These are phyloP conservation scores for Mimas tiliae DNA, from an alignment of 2,888 invertebrate species.

Conservation along the genomic window DNA sequence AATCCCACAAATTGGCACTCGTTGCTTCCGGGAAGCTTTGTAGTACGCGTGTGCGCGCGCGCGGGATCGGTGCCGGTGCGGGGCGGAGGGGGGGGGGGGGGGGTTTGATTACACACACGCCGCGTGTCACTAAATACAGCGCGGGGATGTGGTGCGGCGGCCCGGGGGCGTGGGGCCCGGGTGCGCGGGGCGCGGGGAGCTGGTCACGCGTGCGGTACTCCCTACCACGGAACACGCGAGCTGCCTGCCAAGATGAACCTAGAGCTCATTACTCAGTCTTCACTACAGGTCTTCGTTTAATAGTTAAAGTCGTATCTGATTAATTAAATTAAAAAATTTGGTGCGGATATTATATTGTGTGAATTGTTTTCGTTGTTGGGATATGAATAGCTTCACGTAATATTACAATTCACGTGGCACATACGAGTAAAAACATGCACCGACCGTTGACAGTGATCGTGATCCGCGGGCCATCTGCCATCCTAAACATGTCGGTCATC, in stretches of 20 bases:
- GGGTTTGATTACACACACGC: neutral
- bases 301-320: no score
- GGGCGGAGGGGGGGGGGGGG: slow-evolving; percentile 31
- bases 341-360: no score
- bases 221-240: neutral
- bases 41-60: slow-evolving; percentile 35
- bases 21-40: slow-evolving; percentile 51
- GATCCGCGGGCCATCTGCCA: no score
- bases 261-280: neutral
- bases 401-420: no score
- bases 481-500: no score
- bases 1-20: slow-evolving; percentile 48
- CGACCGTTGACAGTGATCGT: no score
- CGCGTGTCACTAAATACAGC: slow-evolving; percentile 20
- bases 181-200: slow-evolving; percentile 29
- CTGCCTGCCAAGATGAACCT: neutral
- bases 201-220: neutral
- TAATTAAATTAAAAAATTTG: no score
- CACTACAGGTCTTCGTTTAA: neutral
- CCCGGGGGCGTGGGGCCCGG: slow-evolving; percentile 28
- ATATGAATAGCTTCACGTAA: no score
- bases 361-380: no score
- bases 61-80: slow-evolving; percentile 35
- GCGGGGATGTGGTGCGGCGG: slow-evolving; percentile 32
- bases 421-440: no score